phyloP scores from a whole-genome alignment of 2,888 invertebrate species.

The Desoria tigrina region DNA sequence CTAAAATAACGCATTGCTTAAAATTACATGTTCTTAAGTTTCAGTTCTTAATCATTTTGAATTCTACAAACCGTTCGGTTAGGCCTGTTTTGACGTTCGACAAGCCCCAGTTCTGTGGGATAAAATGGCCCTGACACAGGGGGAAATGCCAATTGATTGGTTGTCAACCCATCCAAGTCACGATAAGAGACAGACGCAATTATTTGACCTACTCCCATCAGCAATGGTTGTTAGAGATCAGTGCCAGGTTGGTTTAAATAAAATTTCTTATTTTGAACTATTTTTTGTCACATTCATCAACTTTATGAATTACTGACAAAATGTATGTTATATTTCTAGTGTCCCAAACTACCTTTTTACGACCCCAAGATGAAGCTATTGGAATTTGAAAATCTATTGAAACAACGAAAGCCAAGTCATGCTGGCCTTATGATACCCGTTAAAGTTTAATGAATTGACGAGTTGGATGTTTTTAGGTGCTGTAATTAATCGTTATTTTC shows the following conservation, averaged over 20 bases:
- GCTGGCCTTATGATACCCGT: slow-evolving; percentile 26
- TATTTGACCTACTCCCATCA: slow-evolving; percentile 58
- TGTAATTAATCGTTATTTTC: no score
- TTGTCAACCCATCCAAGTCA: slow-evolving; percentile 63
- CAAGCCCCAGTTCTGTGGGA: slow-evolving; percentile 64
- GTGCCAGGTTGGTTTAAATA: not conserved
- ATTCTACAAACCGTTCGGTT: slow-evolving; percentile 9
- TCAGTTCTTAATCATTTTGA: not conserved
- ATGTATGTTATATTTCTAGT: no score
- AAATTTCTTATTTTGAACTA: slow-evolving; percentile 6
- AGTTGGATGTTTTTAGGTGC: not conserved
- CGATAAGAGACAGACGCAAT: slow-evolving; percentile 58
- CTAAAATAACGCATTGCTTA: not conserved
- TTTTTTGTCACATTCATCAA: no score
- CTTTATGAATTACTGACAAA: no score
- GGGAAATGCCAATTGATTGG: slow-evolving; percentile 57
- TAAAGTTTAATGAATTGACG: slow-evolving; percentile 14
- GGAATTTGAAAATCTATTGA: slow-evolving; percentile 22
- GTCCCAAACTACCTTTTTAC: slow-evolving; percentile 48
- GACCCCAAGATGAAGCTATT: slow-evolving; percentile 45
- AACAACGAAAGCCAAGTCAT: not conserved
- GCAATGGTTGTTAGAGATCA: slow-evolving; percentile 56
- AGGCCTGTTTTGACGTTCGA: slow-evolving; percentile 61
- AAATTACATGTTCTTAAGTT: not conserved
- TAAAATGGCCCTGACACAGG: slow-evolving; percentile 57